These are phyloP conservation scores for Zophobas morio DNA, from an alignment of 1,140 invertebrate genomes.

Conservation along the genomic window DNA sequence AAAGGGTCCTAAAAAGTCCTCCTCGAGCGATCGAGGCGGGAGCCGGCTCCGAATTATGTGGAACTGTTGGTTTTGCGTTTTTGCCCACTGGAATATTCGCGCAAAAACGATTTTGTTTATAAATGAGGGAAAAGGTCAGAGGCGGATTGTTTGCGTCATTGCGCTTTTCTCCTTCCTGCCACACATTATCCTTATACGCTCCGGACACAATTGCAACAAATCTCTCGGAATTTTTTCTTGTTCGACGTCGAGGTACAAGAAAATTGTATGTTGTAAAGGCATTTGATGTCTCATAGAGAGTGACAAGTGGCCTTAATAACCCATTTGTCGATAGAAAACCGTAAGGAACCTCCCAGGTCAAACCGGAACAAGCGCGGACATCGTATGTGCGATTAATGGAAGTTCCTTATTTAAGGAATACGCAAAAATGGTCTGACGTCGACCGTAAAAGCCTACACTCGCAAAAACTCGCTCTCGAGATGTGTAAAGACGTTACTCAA, in stretches of 20 bases:
- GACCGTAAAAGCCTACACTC: too few relatives aligned
- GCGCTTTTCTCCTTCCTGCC: background rate
- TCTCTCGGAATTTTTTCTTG: background rate
- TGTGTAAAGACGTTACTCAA: too few relatives aligned
- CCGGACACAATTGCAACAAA: slow-evolving; percentile 18
- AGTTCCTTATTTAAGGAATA: too few relatives aligned
- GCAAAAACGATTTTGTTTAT: too few relatives aligned
- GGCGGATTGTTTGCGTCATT: background rate
- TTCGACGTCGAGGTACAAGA: slow-evolving; percentile 7
- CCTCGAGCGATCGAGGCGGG: too few relatives aligned
- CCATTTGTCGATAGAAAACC: slow-evolving; percentile 15
- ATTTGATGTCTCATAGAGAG: slow-evolving; percentile 24
- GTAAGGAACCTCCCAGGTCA: slow-evolving; percentile 46
- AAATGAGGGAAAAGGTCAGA: too few relatives aligned
- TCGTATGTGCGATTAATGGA: too few relatives aligned
- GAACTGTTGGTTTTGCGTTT: too few relatives aligned
- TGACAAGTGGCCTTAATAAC: slow-evolving; percentile 18
- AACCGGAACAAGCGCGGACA: background rate
- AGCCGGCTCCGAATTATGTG: too few relatives aligned
- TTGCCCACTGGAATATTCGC: too few relatives aligned
- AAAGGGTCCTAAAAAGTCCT: background rate
- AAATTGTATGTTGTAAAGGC: background rate
- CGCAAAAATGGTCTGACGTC: too few relatives aligned
- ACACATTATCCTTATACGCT: background rate
- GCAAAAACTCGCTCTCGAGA: too few relatives aligned